These are phyloP conservation scores for Apostichopus californicus DNA, from an alignment of 35 echinoderm and acorn worm genomes.

Conservation along the genomic window DNA sequence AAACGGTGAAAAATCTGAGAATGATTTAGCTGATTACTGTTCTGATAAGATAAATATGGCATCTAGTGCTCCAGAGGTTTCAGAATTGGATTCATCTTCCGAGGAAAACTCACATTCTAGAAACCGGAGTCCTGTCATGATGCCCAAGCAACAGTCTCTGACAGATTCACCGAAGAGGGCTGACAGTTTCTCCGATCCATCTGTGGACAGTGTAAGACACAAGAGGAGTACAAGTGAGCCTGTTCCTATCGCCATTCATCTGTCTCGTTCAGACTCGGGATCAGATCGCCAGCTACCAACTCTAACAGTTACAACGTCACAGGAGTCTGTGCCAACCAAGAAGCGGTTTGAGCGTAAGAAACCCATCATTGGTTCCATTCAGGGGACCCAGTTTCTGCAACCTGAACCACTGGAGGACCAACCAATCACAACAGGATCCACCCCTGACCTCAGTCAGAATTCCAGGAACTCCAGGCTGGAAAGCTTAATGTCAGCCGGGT, in stretches of 20 bases:
- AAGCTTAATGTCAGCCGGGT: constrained; percentile 28
- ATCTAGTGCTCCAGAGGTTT: constrained; percentile 48
- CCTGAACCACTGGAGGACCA: constrained; percentile 46
- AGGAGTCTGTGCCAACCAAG: constrained; percentile 1
- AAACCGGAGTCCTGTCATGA: constrained; percentile 34
- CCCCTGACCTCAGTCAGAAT: constrained; percentile 48
- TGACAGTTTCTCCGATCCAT: constrained; percentile 39
- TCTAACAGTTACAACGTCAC: constrained; percentile 41
- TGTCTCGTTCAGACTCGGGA: constrained; percentile 20
- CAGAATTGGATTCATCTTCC: constrained; percentile 21
- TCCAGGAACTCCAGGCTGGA: constrained; percentile 23
- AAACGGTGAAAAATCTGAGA: constrained; percentile 59
- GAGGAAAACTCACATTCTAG: constrained; percentile 6
- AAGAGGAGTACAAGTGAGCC: constrained; percentile 54
- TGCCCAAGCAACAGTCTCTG: constrained; percentile 40
- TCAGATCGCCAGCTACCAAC: constrained; percentile 48
- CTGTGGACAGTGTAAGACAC: constrained; percentile 43
- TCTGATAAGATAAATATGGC: constrained; percentile 36
- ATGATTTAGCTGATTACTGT: constrained; percentile 49
- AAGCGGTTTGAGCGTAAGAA: constrained; percentile 41
- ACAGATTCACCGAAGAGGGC: constrained; percentile 35
- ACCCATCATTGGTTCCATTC: constrained; percentile 29
- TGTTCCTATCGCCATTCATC: constrained; percentile 14
- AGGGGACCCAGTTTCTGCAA: constrained; percentile 35
- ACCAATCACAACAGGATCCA: constrained; percentile 19